Evolutionary conservation across 2,888 invertebrate genomes (phyloP).

Genomic region (Ischnura elegans): DNA sequence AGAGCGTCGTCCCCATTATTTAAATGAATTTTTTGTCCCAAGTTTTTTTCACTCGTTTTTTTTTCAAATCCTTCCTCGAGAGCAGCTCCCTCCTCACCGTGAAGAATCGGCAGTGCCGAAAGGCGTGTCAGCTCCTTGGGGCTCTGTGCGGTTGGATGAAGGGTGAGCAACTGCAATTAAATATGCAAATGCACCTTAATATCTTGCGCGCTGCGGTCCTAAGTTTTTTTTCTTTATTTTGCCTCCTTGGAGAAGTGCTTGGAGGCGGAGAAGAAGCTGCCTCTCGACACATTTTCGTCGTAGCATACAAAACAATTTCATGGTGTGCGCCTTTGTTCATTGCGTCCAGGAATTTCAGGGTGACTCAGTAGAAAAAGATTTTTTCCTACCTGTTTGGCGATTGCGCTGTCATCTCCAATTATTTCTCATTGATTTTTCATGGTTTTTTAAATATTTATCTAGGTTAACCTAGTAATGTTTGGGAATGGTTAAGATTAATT

Average conservation of each 20-base stretch:
- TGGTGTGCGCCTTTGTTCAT: too few relatives aligned
- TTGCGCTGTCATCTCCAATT: too few relatives aligned
- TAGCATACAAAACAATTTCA: too few relatives aligned
- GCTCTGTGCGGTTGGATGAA: neutral
- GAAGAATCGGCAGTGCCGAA: neutral
- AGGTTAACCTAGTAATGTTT: too few relatives aligned
- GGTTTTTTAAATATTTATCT: too few relatives aligned
- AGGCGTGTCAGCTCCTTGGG: neutral
- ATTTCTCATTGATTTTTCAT: too few relatives aligned
- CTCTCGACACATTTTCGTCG: neutral
- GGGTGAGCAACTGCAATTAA: neutral
- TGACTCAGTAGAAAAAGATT: too few relatives aligned
- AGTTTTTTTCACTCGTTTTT: neutral
- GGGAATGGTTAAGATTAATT: too few relatives aligned
- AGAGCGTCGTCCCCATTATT: slow-evolving; percentile 11
- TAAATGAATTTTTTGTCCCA: neutral
- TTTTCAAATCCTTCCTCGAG: neutral
- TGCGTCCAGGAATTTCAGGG: too few relatives aligned
- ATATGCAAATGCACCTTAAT: neutral
- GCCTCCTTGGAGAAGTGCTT: neutral
- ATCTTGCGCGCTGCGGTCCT: neutral
- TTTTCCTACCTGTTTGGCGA: too few relatives aligned
- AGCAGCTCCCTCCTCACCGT: neutral
- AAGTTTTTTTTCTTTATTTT: neutral
- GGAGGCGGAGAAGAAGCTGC: neutral